Percentiles rank a stretch among this genome's conserved stretches.
Evolutionary conservation across 1,140 invertebrate genomes (phyloP).

Genomic region (Homarus americanus): DNA sequence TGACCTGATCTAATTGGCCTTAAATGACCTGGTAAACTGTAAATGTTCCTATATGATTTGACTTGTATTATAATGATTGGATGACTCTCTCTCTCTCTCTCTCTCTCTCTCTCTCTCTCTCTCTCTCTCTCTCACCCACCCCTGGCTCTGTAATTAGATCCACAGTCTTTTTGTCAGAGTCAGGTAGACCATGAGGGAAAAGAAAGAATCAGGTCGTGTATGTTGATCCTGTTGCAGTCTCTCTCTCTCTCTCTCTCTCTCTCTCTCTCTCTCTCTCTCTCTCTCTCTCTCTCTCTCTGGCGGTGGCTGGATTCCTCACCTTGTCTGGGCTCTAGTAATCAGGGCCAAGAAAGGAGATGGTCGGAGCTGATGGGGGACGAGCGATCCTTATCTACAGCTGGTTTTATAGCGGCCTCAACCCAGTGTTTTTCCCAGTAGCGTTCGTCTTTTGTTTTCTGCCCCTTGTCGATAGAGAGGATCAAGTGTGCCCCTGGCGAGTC

Average conservation of each 20-base stretch:
- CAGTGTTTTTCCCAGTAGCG: neutral
- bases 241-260: neutral
- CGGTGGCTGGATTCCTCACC: too few species aligned
- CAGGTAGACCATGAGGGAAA: neutral
- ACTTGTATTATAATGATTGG: too few species aligned
- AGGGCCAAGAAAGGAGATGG: neutral
- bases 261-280: neutral
- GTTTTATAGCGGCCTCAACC: neutral
- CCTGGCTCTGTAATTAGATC: too few species aligned
- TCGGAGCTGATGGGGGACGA: neutral
- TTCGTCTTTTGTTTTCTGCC: neutral
- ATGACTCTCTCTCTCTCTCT: neutral
- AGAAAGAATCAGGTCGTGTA: too few species aligned
- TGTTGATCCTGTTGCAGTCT: neutral
- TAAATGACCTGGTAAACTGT: too few species aligned
- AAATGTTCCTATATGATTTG: too few species aligned
- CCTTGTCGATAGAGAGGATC: too few species aligned
- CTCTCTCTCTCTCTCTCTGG: neutral
- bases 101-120: constrained; percentile 23
- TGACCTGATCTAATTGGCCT: too few species aligned
- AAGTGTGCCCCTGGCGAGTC: too few species aligned
- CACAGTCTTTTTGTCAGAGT: too few species aligned
- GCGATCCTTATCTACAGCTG: constrained; percentile 4
- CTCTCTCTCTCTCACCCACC: constrained; percentile 8
- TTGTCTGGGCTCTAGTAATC: neutral